Evolutionary conservation across 1,140 invertebrate genomes (phyloP), one percentile per base, ranked within the genome.

Genomic region (Tetramorium parvispinum): DNA sequence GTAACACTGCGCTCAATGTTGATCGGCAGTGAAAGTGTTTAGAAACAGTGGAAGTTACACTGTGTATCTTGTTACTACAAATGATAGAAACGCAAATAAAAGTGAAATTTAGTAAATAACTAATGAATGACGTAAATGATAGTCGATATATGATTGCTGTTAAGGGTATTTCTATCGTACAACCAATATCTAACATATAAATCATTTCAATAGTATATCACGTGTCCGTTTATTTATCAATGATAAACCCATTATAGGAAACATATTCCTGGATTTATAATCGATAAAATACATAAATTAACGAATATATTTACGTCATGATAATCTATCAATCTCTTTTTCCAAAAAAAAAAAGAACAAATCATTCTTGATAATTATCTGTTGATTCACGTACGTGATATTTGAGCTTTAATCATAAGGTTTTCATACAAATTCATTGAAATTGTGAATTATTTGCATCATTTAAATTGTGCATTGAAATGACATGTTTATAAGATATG

Each of bases 131-230:
- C 18, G 5, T 55, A 55, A 82, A 57, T 73, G 37, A 82, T 49
- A 59, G 73, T 82, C 51, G 37, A 71, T 73, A 71, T 73, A 71
- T 11, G 32, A 71, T 82, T 59, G 10, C 8, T 21, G 27, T 68
- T 59, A 59, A 57, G 6, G 13, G 3, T 66, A 71, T 57, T 57
- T 53, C 2, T 13, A 51, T 78, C 13, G 4, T 68, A 51, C 10
- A 46, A 43, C 18, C 21, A 46, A 37, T 68, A 79, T 81, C 11
- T 27, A 16, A 10, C 8, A 21, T 21, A 59, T 46, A 59, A 73
- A 73, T 73, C 5, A 73, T 46, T 71, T 46, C 3, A 16, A 57
- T 4, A 11, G n/a, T 68, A 68, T 66, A 51, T 82, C 6, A 32
- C 11, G 11, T 32, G 18, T 68, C 21, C 1, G 11, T 82, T 59